A percentile compares a stretch with the other conserved stretches of the same genome.
These are phyloP conservation scores for Setophaga kirtlandii DNA, from an alignment of 2,113 vertebrate species.

Conservation along the genomic window DNA sequence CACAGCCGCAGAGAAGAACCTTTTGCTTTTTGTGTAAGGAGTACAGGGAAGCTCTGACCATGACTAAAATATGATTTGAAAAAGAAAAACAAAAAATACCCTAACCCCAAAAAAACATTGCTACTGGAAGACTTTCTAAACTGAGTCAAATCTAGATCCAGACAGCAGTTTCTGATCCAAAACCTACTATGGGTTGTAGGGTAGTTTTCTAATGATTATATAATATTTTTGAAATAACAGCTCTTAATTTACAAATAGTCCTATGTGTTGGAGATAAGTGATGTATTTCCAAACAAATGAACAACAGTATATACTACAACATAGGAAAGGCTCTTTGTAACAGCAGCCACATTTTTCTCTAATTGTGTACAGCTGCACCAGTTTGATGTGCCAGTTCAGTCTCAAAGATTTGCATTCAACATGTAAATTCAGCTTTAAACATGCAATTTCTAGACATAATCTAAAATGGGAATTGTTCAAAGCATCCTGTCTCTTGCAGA, in stretches of 20 bases:
- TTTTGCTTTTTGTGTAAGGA: background rate
- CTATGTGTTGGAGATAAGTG: background rate
- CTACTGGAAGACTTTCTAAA: background rate
- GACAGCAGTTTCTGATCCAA: background rate
- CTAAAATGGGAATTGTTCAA: constrained; percentile 41
- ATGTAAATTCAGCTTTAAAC: constrained; percentile 54
- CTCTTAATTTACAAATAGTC: constrained; percentile 21
- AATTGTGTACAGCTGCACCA: constrained; percentile 15
- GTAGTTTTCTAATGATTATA: background rate
- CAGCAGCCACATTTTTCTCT: constrained; percentile 14
- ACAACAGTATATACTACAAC: background rate
- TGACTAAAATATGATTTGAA: background rate
- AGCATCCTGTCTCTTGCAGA: constrained; percentile 19
- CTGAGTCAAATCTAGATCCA: background rate
- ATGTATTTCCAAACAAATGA: constrained; percentile 13
- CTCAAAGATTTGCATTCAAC: constrained; percentile 31
- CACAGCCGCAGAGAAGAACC: background rate
- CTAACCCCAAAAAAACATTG: background rate
- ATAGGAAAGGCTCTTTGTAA: background rate
- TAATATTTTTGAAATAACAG: background rate
- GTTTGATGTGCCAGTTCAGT: constrained; percentile 40
- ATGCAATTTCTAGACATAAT: background rate
- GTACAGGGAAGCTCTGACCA: background rate
- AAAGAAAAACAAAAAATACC: background rate
- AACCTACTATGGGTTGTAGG: background rate